Conservation (phyloP, 2,113 vertebrate species). For the Tonatia bakeri region DNA sequence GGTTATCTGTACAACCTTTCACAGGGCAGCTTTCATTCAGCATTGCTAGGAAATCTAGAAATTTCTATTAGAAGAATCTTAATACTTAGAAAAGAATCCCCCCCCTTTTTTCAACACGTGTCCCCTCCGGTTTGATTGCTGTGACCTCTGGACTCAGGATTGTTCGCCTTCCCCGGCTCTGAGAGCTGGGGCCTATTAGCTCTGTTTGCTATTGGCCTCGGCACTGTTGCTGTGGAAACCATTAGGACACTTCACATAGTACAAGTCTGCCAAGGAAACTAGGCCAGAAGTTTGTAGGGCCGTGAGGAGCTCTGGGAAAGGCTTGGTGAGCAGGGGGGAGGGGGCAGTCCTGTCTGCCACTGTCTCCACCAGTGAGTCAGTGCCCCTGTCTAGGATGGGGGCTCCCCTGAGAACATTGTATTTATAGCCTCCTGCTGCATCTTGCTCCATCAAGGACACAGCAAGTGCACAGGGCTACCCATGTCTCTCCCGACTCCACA, state of each 20-base stretch:
- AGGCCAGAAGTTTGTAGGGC: slow-evolving; percentile 74
- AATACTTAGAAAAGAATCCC: slow-evolving; percentile 10
- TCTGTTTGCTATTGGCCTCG: slow-evolving; percentile 61
- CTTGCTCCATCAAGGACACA: background rate
- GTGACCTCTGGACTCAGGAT: background rate
- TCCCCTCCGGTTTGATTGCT: background rate
- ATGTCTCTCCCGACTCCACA: background rate
- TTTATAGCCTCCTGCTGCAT: slow-evolving; percentile 16
- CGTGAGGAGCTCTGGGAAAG: slow-evolving; percentile 54
- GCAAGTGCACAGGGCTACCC: background rate
- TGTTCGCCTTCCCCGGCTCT: background rate
- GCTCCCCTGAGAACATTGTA: background rate
- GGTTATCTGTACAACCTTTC: background rate
- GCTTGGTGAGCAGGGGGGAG: slow-evolving; percentile 13
- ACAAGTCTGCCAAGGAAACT: slow-evolving; percentile 75
- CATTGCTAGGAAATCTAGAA: background rate
- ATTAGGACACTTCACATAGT: slow-evolving; percentile 66
- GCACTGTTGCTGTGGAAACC: slow-evolving; percentile 79
- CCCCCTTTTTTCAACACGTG: background rate
- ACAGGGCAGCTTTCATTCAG: background rate
- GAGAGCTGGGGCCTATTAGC: slow-evolving; percentile 20
- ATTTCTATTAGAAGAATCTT: background rate
- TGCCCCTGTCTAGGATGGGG: background rate
- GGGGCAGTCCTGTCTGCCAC: background rate
- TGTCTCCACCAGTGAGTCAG: slow-evolving; percentile 26